Percentiles rank a stretch among this genome's conserved stretches.
These are phyloP conservation scores for Caenorhabditis becei DNA, from an alignment of 2,888 invertebrate species.

Conservation along the genomic window DNA sequence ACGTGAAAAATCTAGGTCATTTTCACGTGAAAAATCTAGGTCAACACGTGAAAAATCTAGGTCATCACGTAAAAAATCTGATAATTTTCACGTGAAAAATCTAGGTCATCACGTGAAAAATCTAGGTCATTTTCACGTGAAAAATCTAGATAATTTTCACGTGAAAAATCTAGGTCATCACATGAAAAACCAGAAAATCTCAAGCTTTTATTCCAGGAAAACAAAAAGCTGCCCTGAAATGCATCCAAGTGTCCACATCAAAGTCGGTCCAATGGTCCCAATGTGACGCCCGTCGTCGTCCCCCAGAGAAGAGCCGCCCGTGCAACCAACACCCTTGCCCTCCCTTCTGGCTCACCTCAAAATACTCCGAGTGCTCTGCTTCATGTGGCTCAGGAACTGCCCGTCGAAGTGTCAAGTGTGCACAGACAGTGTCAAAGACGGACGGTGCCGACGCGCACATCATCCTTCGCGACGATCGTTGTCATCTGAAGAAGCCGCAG, in stretches of 20 bases:
- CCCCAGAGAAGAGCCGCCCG: conserved; percentile 89
- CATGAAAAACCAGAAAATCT: background rate
- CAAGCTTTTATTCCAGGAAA: conserved; percentile 64
- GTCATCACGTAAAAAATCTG: too few relatives aligned
- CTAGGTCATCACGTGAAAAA: too few relatives aligned
- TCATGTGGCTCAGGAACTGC: conserved; percentile 95
- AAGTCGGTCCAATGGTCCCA: conserved; percentile 91
- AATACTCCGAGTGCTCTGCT: conserved; percentile 87
- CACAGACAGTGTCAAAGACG: conserved; percentile 83
- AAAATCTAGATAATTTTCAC: too few relatives aligned
- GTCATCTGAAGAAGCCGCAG: conserved; percentile 86
- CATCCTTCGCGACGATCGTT: conserved; percentile 94
- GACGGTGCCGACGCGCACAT: conserved; percentile 89
- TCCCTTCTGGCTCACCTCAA: conserved; percentile 85
- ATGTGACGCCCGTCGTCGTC: conserved; percentile 91
- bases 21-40: too few relatives aligned
- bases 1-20: too few relatives aligned
- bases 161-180: too few relatives aligned
- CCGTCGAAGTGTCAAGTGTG: conserved; percentile 89
- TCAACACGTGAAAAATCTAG: too few relatives aligned
- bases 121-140: too few relatives aligned
- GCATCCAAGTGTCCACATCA: conserved; percentile 83
- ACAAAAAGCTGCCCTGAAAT: conserved; percentile 77
- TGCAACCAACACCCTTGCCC: conserved; percentile 97
- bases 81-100: too few relatives aligned